Evolutionary conservation across 2,797 vertebrate genomes (phyloP).

Genomic region (Cynopterus sphinx): DNA sequence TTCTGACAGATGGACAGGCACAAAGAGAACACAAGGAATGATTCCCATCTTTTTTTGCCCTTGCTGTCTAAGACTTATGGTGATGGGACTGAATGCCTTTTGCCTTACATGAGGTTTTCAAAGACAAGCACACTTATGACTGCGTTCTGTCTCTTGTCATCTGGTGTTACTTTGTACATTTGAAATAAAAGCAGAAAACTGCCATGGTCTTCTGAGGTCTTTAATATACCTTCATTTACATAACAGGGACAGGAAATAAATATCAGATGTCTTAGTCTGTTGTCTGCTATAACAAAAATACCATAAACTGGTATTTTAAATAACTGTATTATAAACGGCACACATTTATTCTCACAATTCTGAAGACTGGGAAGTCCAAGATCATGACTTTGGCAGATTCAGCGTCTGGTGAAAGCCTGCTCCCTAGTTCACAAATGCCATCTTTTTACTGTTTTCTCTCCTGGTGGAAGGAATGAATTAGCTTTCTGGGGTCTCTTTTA

Average conservation of each 20-base stretch:
- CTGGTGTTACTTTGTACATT: constrained; percentile 36
- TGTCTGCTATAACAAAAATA: neutral
- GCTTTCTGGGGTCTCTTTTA: neutral
- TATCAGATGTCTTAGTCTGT: neutral
- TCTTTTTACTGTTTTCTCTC: neutral
- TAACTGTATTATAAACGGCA: neutral
- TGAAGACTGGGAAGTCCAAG: neutral
- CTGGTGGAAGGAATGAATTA: neutral
- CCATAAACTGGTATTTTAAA: neutral
- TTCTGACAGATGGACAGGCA: neutral
- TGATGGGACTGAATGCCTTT: neutral
- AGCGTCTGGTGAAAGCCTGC: neutral
- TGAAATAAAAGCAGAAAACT: constrained; percentile 35
- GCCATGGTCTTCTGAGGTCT: neutral
- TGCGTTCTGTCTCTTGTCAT: constrained; percentile 1
- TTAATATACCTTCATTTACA: neutral
- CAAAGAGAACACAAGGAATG: neutral
- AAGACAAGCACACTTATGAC: neutral
- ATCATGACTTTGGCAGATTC: neutral
- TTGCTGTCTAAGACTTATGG: neutral
- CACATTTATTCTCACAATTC: neutral
- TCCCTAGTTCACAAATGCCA: neutral
- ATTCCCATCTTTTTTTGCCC: neutral
- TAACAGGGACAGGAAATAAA: neutral
- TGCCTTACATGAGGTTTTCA: constrained; percentile 43